phyloP scores from a whole-genome alignment of 1,140 invertebrate species.

The Thrips palmi region DNA sequence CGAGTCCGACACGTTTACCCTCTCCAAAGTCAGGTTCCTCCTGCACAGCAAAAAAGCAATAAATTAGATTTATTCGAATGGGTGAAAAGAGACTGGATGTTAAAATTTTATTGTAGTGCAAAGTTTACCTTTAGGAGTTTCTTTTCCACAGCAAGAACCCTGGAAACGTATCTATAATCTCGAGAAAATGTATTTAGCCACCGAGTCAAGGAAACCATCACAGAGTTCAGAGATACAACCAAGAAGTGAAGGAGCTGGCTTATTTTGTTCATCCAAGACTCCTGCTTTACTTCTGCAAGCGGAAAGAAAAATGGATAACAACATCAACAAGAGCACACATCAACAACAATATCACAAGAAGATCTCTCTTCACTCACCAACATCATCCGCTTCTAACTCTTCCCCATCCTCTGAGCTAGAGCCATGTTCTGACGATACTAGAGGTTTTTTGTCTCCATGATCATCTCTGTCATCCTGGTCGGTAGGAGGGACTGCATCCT shows the following conservation, averaged over 20 bases:
- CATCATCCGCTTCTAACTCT: too few species aligned
- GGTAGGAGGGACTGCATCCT: too few species aligned
- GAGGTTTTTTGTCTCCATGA: too few species aligned
- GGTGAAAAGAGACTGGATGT: background rate
- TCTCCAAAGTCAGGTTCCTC: slow-evolving; percentile 46
- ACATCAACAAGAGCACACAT: too few species aligned
- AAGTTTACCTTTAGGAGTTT: slow-evolving; percentile 57
- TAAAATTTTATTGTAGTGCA: background rate
- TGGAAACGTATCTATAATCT: slow-evolving; percentile 84
- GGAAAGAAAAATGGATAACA: background rate
- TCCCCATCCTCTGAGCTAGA: too few species aligned
- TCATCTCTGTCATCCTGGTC: too few species aligned
- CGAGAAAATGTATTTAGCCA: slow-evolving; percentile 73
- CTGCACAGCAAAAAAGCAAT: slow-evolving; percentile 24
- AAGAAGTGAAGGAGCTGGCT: slow-evolving; percentile 28
- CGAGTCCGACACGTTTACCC: slow-evolving; percentile 40
- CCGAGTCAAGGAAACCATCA: slow-evolving; percentile 71
- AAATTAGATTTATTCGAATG: background rate
- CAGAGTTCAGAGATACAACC: slow-evolving; percentile 56
- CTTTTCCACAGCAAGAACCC: slow-evolving; percentile 57
- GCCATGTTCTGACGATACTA: too few species aligned
- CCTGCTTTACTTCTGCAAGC: slow-evolving; percentile 1
- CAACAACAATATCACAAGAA: too few species aligned
- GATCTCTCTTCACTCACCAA: too few species aligned
- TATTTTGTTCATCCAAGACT: slow-evolving; percentile 9